Percentiles rank a stretch among this genome's conserved stretches.
Conservation (phyloP, 2,113 vertebrate species). For the Sterna hirundo region DNA sequence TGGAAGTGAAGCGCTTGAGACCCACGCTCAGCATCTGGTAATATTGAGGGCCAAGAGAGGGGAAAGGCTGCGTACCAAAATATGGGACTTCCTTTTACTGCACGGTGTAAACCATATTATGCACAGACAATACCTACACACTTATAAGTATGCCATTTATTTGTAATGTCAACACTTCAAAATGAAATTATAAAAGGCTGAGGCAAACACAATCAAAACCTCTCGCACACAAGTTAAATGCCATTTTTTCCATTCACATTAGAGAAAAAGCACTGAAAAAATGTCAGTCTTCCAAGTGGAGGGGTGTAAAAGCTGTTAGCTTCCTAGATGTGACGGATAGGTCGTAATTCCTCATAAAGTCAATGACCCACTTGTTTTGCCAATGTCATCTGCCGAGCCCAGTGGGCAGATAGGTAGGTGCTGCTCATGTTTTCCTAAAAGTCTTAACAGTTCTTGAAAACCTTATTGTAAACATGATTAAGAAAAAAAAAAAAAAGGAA, state of each 20-base stretch:
- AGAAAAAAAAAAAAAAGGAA: not conserved
- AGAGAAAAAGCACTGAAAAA: not conserved
- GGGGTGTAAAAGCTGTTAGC: not conserved
- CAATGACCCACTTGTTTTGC: not conserved
- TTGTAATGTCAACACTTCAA: not conserved
- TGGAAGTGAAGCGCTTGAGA: not conserved
- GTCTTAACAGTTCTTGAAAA: not conserved
- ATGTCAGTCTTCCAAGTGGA: not conserved
- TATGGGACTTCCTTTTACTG: not conserved
- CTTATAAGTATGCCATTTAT: not conserved
- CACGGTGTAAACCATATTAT: not conserved
- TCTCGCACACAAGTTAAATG: not conserved
- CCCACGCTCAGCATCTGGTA: not conserved
- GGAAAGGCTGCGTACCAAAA: not conserved
- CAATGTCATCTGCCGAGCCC: not conserved
- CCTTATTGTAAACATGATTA: not conserved
- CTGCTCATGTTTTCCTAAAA: not conserved
- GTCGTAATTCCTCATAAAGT: not conserved
- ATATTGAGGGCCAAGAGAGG: not conserved
- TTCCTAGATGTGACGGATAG: not conserved
- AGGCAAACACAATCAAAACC: not conserved
- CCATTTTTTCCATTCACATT: fast-evolving
- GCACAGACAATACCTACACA: not conserved
- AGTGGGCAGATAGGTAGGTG: not conserved
- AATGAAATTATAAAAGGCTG: not conserved